Base-by-base conservation (phyloP, 2,888 invertebrate species). In the Epiblema foenella region DNA sequence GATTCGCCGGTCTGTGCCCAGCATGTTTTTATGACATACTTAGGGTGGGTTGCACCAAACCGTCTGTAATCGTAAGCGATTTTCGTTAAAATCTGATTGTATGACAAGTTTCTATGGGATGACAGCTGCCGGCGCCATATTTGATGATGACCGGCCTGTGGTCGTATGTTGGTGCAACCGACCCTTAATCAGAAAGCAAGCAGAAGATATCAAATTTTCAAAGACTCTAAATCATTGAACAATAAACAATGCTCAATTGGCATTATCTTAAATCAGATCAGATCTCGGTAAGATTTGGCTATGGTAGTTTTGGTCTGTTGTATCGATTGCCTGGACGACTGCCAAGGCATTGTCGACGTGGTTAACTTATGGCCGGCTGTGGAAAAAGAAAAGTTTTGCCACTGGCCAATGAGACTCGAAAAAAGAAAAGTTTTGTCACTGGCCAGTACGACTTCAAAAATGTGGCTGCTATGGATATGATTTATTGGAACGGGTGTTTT, bases 301-400 rank as follows among this genome's bases (percentile, higher is more conserved):
- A 68, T 68, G 60, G 68, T 33, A 17, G 24, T 52, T 42, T 33
- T n/a, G 70, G 60, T 59, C 29, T 60, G 54, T 57, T 67, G 39
- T 71, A 71, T 71, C 66, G 71, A 71, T 71, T 71, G 66, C 39
- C 62, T 71, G 71, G 71, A 52, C 51, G 7, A 9, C n/a, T 52
- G 71, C 71, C 71, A 71, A 51, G 15, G 51, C 39, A 62, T 71
- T 67, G 71, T 67, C 71, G 71, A 49, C 59, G 54, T 54, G 70
- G 59, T 54, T 56, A 71, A 71, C 71, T 71, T 71, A 71, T 71
- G 71, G 60, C 33, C 24, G 65, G 15, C 12, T 39, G 37, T 52
- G 49, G 66, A 71, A 56, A 56, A 70, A 66, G 54, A 70, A 65
- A 66, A 66, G 39, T 46, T 52, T 64, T 66, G 59, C 56, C 52